A percentile compares a stretch with the other conserved stretches of the same genome.
These are phyloP conservation scores for Lypha dubia DNA, from an alignment of 2,888 invertebrate genomes.

Conservation along the genomic window DNA sequence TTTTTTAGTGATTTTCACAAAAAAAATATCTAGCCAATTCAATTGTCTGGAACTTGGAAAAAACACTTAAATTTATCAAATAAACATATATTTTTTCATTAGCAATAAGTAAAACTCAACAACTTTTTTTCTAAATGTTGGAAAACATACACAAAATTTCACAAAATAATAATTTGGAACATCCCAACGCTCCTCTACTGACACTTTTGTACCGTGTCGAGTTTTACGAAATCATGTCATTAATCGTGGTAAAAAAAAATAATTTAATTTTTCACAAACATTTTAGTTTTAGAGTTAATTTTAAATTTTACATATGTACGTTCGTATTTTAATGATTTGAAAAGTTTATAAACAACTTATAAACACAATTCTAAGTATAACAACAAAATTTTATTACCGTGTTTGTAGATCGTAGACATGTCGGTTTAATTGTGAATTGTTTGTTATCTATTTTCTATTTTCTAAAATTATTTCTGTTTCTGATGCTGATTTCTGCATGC, in stretches of 20 bases:
- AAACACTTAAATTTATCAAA: too few species aligned
- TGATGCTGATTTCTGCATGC: not conserved
- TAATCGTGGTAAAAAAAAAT: not conserved
- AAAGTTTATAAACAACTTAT: constrained; percentile 8
- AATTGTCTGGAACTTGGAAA: too few species aligned
- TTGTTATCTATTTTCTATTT: not conserved
- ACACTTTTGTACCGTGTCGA: too few species aligned
- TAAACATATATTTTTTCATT: too few species aligned
- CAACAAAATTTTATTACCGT: constrained; percentile 28
- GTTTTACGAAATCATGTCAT: too few species aligned
- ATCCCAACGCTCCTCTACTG: too few species aligned
- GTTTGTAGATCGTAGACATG: not conserved
- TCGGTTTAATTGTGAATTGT: not conserved
- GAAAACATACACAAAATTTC: too few species aligned
- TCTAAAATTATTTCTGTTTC: constrained; percentile 9
- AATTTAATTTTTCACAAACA: not conserved
- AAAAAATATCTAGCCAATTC: too few species aligned
- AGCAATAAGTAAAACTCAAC: too few species aligned
- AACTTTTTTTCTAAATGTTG: too few species aligned
- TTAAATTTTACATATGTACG: not conserved
- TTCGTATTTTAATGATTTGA: not conserved
- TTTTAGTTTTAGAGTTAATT: not conserved
- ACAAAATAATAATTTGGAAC: too few species aligned
- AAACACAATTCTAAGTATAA: constrained; percentile 9
- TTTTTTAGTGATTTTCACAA: too few species aligned